Evolutionary conservation across 1,140 invertebrate genomes (phyloP).

Genomic region (Metaphire vulgaris): DNA sequence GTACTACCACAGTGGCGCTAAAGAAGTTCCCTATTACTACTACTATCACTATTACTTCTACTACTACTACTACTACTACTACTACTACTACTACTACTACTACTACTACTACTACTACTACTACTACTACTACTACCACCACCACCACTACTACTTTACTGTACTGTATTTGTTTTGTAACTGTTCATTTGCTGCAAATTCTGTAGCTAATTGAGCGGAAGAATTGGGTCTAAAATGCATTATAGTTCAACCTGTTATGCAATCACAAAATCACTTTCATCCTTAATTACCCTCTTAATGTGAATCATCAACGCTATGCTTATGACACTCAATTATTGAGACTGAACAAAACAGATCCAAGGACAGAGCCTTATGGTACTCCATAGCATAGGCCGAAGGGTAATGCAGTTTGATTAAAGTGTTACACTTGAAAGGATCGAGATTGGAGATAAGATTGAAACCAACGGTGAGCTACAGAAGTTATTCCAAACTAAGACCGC

Average conservation of each 20-base stretch:
- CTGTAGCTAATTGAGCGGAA: neutral
- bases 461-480: too few species aligned
- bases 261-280: neutral
- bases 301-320: too few species aligned
- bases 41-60: neutral
- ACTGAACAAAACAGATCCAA: too few species aligned
- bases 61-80: constrained; percentile 2
- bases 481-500: too few species aligned
- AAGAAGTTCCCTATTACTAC: neutral
- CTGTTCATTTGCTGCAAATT: neutral
- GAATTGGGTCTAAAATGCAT: neutral
- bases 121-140: neutral
- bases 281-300: neutral
- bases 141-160: neutral
- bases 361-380: too few species aligned
- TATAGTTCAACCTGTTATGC: too few species aligned
- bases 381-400: too few species aligned
- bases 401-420: too few species aligned
- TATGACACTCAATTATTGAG: too few species aligned
- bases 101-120: constrained; percentile 3
- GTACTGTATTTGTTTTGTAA: neutral
- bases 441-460: too few species aligned
- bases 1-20: neutral
- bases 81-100: constrained; percentile 2
- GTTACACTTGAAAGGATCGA: too few species aligned